Conservation (phyloP, 2,113 vertebrate species). For the Odontesthes bonariensis region DNA sequence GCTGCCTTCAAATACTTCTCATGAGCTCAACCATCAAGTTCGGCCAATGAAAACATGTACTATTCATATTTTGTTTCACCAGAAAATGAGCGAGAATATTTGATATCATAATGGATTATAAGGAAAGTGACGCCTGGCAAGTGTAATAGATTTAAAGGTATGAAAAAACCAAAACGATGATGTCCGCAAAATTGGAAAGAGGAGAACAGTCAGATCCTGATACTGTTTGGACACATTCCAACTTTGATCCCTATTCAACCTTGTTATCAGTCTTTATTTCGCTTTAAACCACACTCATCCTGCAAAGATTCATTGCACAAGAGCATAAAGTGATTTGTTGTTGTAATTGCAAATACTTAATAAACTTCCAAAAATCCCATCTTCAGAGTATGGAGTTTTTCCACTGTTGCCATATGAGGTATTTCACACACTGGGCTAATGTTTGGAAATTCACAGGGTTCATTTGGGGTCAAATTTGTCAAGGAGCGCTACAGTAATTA, state of each 20-base stretch:
- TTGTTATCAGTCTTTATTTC: neutral
- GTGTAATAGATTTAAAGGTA: neutral
- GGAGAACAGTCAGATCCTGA: neutral
- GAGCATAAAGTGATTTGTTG: neutral
- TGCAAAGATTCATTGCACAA: neutral
- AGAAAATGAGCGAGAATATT: neutral
- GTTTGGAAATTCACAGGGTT: slow-evolving; percentile 40
- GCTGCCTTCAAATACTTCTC: slow-evolving; percentile 41
- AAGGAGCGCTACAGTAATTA: slow-evolving; percentile 9
- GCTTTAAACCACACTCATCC: neutral
- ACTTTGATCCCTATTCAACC: neutral
- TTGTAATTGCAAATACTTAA: neutral
- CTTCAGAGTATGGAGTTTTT: neutral
- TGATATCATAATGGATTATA: no score
- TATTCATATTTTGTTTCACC: neutral
- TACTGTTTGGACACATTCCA: neutral
- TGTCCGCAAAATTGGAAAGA: neutral
- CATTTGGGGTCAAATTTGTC: neutral
- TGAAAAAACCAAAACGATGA: neutral
- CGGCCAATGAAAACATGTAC: neutral
- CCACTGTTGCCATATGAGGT: slow-evolving; percentile 1
- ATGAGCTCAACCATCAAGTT: slow-evolving; percentile 10
- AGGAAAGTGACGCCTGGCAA: neutral
- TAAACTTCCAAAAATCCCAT: neutral
- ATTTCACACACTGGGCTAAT: slow-evolving; percentile 2